phyloP scores from a whole-genome alignment of 2,113 vertebrate genomes.

The Epinephelus cyanopodus region DNA sequence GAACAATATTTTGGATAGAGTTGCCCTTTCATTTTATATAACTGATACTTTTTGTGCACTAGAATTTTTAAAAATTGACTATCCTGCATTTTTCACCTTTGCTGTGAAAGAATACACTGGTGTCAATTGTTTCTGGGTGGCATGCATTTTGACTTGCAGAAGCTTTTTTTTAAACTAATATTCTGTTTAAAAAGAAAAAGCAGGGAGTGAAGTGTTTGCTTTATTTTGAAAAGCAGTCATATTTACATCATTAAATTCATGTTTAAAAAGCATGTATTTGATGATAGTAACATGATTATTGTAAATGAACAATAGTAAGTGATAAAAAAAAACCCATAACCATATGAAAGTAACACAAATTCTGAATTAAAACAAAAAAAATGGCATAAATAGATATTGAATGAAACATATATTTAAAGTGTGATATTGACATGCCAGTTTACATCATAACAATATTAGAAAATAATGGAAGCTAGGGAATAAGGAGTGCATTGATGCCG shows the following conservation, averaged over 20 bases:
- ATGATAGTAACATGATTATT: not conserved
- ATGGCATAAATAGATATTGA: too few relatives aligned
- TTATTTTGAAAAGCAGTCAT: not conserved
- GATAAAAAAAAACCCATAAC: not conserved
- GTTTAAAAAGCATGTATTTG: not conserved
- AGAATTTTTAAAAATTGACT: not conserved
- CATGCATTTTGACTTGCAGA: not conserved
- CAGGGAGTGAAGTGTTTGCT: not conserved
- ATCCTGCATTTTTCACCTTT: not conserved
- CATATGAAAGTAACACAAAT: not conserved
- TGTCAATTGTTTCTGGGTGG: not conserved
- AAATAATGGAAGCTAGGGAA: not conserved
- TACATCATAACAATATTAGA: too few relatives aligned
- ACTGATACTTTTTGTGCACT: not conserved
- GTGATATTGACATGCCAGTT: not conserved
- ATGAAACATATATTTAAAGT: not conserved
- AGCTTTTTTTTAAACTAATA: not conserved
- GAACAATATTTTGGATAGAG: not conserved
- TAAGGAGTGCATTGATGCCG: not conserved
- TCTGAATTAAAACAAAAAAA: not conserved
- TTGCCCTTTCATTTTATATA: not conserved
- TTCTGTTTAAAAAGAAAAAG: not conserved
- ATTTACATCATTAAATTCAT: not conserved
- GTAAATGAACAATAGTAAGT: not conserved
- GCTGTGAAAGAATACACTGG: not conserved